Evolutionary conservation across 2,113 vertebrate genomes (phyloP).

Genomic region (Platysternon megacephalum): DNA sequence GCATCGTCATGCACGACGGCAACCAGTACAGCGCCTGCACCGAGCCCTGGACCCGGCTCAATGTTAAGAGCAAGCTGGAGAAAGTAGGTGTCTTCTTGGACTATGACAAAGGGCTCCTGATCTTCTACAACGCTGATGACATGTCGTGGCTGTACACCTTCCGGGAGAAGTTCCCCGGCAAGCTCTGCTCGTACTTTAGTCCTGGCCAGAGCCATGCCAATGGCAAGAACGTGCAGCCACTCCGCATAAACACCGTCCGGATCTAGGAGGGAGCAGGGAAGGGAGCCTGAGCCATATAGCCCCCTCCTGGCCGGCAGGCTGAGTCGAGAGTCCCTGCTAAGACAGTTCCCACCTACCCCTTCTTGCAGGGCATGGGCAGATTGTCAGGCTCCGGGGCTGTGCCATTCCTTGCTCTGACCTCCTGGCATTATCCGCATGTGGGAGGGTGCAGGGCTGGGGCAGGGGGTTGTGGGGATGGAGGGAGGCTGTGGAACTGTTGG

Average conservation of each 20-base stretch:
- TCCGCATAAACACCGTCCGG: slow-evolving; percentile 96
- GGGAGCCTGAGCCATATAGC: not conserved
- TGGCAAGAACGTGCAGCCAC: slow-evolving; percentile 95
- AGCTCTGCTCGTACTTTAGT: slow-evolving; percentile 96
- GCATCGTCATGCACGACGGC: slow-evolving; percentile 98
- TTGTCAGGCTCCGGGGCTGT: not conserved
- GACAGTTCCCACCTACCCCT: not conserved
- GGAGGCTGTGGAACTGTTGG: not conserved
- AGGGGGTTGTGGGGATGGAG: too few species aligned
- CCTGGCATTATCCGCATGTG: not conserved
- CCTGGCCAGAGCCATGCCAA: slow-evolving; percentile 98
- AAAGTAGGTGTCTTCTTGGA: slow-evolving; percentile 98
- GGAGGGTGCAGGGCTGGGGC: not conserved
- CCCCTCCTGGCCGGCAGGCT: not conserved
- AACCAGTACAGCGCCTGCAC: slow-evolving; percentile 99
- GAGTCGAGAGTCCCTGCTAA: not conserved
- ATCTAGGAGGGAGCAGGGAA: slow-evolving; percentile 77
- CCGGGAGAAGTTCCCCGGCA: slow-evolving; percentile 90
- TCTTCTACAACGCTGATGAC: slow-evolving; percentile 98
- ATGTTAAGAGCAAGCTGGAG: slow-evolving; percentile 95
- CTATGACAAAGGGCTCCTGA: slow-evolving; percentile 94
- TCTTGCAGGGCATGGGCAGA: not conserved
- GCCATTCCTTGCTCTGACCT: not conserved
- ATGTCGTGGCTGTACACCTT: slow-evolving; percentile 99
- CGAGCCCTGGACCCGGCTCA: slow-evolving; percentile 97